Evolutionary conservation across 2,888 invertebrate species (phyloP).

Genomic region (Ctena decussata): DNA sequence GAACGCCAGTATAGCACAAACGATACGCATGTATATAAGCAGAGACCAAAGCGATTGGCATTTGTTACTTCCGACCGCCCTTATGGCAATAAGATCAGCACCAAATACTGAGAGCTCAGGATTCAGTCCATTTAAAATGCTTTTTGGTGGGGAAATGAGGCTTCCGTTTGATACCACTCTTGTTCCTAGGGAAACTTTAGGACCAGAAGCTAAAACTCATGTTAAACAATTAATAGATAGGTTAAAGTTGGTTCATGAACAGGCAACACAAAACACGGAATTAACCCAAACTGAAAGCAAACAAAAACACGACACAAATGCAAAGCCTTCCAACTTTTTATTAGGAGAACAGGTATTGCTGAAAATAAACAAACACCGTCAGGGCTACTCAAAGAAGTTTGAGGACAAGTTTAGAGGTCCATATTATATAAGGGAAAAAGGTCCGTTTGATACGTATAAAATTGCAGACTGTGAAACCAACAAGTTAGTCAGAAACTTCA

Average conservation of each 20-base stretch:
- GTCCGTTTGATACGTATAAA: constrained; percentile 19
- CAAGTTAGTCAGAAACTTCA: background rate
- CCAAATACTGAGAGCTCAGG: constrained; percentile 53
- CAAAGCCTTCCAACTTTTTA: constrained; percentile 31
- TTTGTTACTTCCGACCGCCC: constrained; percentile 30
- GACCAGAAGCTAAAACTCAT: constrained; percentile 9
- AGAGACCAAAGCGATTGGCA: constrained; percentile 54
- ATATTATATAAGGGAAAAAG: constrained; percentile 21
- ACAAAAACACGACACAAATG: constrained; percentile 36
- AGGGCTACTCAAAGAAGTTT: constrained; percentile 23
- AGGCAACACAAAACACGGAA: constrained; percentile 28
- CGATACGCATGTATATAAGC: constrained; percentile 40
- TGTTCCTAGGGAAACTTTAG: constrained; percentile 27
- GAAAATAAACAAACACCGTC: constrained; percentile 25
- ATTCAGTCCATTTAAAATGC: constrained; percentile 53
- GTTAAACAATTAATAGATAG: constrained; percentile 28
- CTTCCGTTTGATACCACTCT: constrained; percentile 45
- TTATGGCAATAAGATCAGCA: constrained; percentile 50
- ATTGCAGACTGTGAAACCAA: background rate
- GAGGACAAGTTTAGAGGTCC: constrained; percentile 15
- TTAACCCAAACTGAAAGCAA: constrained; percentile 33
- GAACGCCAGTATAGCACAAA: constrained; percentile 44
- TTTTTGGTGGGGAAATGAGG: constrained; percentile 57
- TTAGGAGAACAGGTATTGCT: background rate
- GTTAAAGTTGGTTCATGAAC: constrained; percentile 31